Conservation (phyloP, 2,797 vertebrate species). For the Amblyraja radiata region DNA sequence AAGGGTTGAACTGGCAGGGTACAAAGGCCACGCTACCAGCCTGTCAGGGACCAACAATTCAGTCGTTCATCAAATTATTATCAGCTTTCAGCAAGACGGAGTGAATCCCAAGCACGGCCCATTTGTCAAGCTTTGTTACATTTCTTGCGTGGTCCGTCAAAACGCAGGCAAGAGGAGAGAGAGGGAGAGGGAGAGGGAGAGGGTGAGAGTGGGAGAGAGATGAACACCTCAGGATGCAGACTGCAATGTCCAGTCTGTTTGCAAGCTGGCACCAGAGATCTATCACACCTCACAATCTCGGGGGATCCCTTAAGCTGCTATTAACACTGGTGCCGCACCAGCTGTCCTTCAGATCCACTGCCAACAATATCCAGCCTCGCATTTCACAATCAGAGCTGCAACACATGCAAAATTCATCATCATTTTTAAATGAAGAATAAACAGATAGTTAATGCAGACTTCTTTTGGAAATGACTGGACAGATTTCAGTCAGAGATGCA, state of each 20-base stretch:
- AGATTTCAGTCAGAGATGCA: no score
- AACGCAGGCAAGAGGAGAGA: slow-evolving; percentile 47
- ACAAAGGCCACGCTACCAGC: slow-evolving; percentile 86
- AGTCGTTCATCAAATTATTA: slow-evolving; percentile 92
- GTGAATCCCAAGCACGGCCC: slow-evolving; percentile 61
- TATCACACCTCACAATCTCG: slow-evolving; percentile 41
- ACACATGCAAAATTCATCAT: not conserved
- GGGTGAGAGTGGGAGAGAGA: slow-evolving; percentile 41
- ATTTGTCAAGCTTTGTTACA: slow-evolving; percentile 59
- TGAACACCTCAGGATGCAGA: slow-evolving; percentile 42
- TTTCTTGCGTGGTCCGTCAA: slow-evolving; percentile 60
- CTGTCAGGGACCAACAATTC: slow-evolving; percentile 73
- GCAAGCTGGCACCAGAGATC: slow-evolving; percentile 44
- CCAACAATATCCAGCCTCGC: slow-evolving; percentile 34
- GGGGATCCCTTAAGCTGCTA: slow-evolving; percentile 42
- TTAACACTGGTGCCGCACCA: slow-evolving; percentile 43
- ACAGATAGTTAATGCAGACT: not conserved
- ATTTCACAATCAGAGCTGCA: not conserved
- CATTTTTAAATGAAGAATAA: not conserved
- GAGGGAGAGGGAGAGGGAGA: slow-evolving; percentile 46
- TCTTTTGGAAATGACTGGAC: not conserved
- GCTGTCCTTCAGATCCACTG: slow-evolving; percentile 41
- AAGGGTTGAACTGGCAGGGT: slow-evolving; percentile 85
- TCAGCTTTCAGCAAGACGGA: slow-evolving; percentile 69
- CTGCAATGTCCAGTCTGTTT: slow-evolving; percentile 46